Conservation (phyloP, 2,888 invertebrate genomes). For the Melieria crassipennis region DNA sequence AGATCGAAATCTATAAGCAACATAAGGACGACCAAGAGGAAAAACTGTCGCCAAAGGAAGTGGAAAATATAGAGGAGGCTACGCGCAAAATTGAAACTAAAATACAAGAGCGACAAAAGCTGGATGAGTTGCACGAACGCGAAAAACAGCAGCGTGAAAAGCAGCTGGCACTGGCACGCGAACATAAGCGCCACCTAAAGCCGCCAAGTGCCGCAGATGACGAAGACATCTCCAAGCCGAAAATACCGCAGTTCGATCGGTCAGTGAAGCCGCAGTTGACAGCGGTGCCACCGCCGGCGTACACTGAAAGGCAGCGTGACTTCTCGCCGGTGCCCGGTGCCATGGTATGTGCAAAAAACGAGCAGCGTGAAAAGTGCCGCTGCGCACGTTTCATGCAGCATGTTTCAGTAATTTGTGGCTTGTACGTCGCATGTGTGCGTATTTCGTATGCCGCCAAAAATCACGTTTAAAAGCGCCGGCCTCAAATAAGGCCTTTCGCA, state of each 20-base stretch:
- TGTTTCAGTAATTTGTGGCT: background rate
- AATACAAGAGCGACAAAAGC: constrained; percentile 65
- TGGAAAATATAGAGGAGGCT: constrained; percentile 54
- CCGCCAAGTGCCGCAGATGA: constrained; percentile 48
- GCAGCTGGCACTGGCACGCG: constrained; percentile 68
- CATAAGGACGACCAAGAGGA: constrained; percentile 65
- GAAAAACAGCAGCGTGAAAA: constrained; percentile 68
- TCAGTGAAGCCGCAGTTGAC: constrained; percentile 68
- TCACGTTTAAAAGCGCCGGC: no score
- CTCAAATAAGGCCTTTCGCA: no score
- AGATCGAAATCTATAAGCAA: constrained; percentile 69
- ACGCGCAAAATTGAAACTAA: constrained; percentile 68
- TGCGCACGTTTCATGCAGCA: background rate
- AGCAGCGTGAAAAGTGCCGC: background rate
- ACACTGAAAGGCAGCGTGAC: constrained; percentile 66
- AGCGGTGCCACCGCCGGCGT: constrained; percentile 4
- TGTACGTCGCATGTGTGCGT: no score
- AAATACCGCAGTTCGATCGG: constrained; percentile 71
- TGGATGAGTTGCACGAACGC: constrained; percentile 68
- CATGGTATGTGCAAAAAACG: constrained; percentile 66
- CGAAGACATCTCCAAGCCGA: constrained; percentile 45
- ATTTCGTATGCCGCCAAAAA: no score
- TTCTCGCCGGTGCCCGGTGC: constrained; percentile 72
- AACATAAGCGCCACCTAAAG: constrained; percentile 63
- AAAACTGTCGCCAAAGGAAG: constrained; percentile 48